A percentile compares a stretch with the other conserved stretches of the same genome.
Conservation (phyloP, 2,888 invertebrate genomes). For the Aporophyla nigra region DNA sequence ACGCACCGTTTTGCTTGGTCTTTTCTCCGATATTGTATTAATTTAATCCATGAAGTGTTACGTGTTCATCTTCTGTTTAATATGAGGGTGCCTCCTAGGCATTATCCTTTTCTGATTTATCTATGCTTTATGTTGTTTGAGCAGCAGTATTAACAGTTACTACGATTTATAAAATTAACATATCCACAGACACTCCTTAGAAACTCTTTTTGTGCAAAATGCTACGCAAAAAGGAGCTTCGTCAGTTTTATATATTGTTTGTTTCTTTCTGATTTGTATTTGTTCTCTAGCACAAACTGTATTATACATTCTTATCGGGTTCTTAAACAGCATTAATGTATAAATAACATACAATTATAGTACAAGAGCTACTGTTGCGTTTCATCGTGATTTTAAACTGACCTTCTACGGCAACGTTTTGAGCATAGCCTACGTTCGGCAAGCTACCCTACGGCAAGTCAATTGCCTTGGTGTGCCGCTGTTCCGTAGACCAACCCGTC, state of each 20-base stretch:
- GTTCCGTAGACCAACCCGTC: too few species aligned
- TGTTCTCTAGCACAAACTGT: not conserved
- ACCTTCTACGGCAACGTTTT: too few species aligned
- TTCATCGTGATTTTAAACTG: not conserved
- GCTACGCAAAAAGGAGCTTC: not conserved
- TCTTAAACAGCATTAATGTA: not conserved
- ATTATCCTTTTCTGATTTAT: not conserved
- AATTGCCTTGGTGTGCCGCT: too few species aligned
- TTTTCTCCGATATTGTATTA: slow-evolving; percentile 10
- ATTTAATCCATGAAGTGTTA: slow-evolving; percentile 7
- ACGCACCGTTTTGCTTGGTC: slow-evolving; percentile 35
- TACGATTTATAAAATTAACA: not conserved
- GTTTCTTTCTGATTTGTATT: not conserved
- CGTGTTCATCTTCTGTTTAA: not conserved
- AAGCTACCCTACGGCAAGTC: too few species aligned
- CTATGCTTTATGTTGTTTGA: not conserved
- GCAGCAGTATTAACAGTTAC: not conserved
- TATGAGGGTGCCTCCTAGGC: not conserved
- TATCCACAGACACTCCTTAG: not conserved
- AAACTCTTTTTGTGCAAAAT: too few species aligned
- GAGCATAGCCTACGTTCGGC: too few species aligned
- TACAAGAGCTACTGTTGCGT: not conserved
- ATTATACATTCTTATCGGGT: not conserved
- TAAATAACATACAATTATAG: not conserved
- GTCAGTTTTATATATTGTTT: not conserved